Evolutionary conservation across 2,797 vertebrate genomes (phyloP).

Genomic region (Neopelma chrysocephalum): DNA sequence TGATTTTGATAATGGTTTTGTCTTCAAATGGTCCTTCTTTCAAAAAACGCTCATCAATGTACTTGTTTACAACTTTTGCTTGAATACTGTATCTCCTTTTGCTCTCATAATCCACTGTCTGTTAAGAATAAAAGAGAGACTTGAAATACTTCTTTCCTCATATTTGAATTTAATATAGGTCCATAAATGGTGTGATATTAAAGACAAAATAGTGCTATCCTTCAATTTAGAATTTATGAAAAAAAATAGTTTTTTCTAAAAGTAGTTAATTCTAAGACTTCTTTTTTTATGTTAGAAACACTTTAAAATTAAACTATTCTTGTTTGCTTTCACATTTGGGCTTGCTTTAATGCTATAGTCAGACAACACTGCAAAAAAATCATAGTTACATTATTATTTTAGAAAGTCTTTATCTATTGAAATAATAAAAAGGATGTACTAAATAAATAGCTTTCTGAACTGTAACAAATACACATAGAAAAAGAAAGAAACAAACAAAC

Average conservation of each 20-base stretch:
- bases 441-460: background rate
- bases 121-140: background rate
- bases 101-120: slow-evolving; percentile 90
- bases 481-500: rapidly evolving
- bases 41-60: slow-evolving; percentile 79
- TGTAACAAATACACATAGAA: background rate
- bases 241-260: background rate
- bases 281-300: background rate
- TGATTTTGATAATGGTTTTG: slow-evolving; percentile 84
- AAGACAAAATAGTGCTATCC: background rate
- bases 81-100: slow-evolving; percentile 80
- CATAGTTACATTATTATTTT: background rate
- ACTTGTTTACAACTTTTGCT: slow-evolving; percentile 83
- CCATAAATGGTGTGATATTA: background rate
- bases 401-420: background rate
- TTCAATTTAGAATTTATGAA: background rate
- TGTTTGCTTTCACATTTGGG: background rate
- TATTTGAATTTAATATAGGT: background rate
- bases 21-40: slow-evolving; percentile 78
- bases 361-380: background rate
- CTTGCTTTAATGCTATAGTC: background rate
- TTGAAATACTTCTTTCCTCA: background rate
- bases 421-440: background rate
- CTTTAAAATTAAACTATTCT: background rate
- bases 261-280: background rate